Conservation (phyloP, 2,797 vertebrate genomes). For the Scleropages formosus region DNA sequence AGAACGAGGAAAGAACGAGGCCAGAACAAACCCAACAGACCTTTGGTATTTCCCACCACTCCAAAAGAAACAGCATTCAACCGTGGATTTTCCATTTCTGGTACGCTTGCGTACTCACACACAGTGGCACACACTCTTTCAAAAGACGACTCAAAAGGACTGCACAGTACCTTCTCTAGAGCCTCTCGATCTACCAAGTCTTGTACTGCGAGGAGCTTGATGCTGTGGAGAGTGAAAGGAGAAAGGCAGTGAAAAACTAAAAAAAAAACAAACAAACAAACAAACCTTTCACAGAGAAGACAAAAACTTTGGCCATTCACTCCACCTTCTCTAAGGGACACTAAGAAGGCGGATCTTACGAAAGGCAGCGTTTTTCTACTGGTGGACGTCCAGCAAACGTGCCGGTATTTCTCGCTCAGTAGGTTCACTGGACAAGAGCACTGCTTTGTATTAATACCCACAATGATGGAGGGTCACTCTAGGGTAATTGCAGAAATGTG, state of each 20-base stretch:
- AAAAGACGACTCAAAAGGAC: neutral
- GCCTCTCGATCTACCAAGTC: constrained; percentile 86
- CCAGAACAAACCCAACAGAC: too few relatives aligned
- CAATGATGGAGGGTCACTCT: too few relatives aligned
- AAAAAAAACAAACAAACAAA: too few relatives aligned
- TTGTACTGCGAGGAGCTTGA: constrained; percentile 93
- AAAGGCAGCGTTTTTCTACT: neutral
- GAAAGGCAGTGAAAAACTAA: neutral
- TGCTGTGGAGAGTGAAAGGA: constrained; percentile 62
- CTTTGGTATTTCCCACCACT: neutral
- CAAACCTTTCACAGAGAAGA: neutral
- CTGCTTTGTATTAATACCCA: neutral
- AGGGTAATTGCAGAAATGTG: too few relatives aligned
- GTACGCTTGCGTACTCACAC: neutral
- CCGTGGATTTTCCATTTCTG: neutral
- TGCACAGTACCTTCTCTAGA: constrained; percentile 78
- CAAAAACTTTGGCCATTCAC: neutral
- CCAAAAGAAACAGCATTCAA: neutral
- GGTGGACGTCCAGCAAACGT: neutral
- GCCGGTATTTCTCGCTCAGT: neutral
- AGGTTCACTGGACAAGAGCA: neutral
- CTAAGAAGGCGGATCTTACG: neutral
- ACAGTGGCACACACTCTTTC: neutral
- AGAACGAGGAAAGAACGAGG: too few relatives aligned
- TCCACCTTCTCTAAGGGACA: neutral